These are phyloP conservation scores for Heptranchias perlo DNA, from an alignment of 2,113 vertebrate species.

Conservation along the genomic window DNA sequence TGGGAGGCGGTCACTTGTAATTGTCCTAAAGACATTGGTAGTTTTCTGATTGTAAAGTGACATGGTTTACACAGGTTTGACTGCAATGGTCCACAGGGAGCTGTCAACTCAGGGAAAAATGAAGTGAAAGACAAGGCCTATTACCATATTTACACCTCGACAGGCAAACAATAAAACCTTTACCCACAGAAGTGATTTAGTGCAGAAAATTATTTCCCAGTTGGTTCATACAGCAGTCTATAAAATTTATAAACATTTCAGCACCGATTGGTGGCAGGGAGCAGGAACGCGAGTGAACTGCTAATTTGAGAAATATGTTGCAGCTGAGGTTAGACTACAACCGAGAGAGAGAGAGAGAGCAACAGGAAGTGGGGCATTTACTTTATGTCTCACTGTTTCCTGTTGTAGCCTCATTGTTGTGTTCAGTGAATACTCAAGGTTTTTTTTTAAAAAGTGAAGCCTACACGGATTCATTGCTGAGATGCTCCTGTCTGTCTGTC, in stretches of 20 bases:
- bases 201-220: slow-evolving; percentile 30
- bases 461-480: neutral
- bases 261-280: neutral
- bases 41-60: neutral
- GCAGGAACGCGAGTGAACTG: neutral
- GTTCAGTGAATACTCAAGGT: neutral
- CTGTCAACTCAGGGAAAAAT: slow-evolving; percentile 16
- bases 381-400: neutral
- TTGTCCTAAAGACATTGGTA: neutral
- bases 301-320: slow-evolving; percentile 32
- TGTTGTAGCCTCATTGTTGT: too few relatives aligned
- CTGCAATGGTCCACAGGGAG: neutral
- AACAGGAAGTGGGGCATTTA: neutral
- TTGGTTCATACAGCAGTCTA: slow-evolving; percentile 19
- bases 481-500: neutral
- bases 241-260: slow-evolving; percentile 31
- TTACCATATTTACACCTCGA: slow-evolving; percentile 33
- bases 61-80: neutral
- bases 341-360: neutral
- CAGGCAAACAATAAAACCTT: slow-evolving; percentile 27
- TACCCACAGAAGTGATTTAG: slow-evolving; percentile 30
- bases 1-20: neutral
- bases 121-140: slow-evolving; percentile 9
- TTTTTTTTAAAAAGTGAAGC: neutral
- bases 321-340: neutral